Conservation (phyloP, 2,797 vertebrate genomes). For the Sebastes oblongus region DNA sequence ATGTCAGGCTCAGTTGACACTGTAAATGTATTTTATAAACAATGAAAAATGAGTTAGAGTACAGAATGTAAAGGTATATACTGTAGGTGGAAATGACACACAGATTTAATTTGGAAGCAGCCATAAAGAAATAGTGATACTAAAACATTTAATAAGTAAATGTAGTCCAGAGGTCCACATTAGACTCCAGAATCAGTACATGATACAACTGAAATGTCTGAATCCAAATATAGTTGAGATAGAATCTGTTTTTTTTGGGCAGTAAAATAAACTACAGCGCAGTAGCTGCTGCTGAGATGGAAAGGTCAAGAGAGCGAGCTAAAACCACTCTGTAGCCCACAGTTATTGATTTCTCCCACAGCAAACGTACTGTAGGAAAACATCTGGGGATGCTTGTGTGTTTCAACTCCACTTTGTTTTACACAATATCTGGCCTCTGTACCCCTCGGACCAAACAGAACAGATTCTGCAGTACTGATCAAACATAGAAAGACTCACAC, state of each 20-base stretch:
- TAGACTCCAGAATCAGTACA: constrained; percentile 1
- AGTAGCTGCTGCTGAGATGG: constrained; percentile 60
- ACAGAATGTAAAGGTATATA: background rate
- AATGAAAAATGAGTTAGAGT: background rate
- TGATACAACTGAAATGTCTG: constrained; percentile 39
- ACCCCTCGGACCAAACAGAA: constrained; percentile 48
- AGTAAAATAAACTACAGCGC: constrained; percentile 40
- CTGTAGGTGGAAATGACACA: background rate
- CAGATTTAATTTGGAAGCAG: background rate
- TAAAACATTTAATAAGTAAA: constrained; percentile 1
- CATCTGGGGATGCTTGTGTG: constrained; percentile 66
- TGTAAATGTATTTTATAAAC: background rate
- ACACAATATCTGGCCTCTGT: constrained; percentile 60
- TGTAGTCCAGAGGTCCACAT: background rate
- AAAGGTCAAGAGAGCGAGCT: constrained; percentile 69
- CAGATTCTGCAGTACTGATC: constrained; percentile 41
- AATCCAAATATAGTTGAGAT: constrained; percentile 56
- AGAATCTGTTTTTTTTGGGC: constrained; percentile 43
- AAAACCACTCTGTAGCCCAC: constrained; percentile 71
- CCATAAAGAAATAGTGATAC: background rate
- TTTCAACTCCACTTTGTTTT: constrained; percentile 69
- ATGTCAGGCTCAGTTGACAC: background rate
- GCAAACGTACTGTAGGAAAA: constrained; percentile 55
- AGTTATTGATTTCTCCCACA: constrained; percentile 76
- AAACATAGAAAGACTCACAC: constrained; percentile 26